Evolutionary conservation across 2,113 vertebrate species (phyloP).

Genomic region (Euleptes europaea): DNA sequence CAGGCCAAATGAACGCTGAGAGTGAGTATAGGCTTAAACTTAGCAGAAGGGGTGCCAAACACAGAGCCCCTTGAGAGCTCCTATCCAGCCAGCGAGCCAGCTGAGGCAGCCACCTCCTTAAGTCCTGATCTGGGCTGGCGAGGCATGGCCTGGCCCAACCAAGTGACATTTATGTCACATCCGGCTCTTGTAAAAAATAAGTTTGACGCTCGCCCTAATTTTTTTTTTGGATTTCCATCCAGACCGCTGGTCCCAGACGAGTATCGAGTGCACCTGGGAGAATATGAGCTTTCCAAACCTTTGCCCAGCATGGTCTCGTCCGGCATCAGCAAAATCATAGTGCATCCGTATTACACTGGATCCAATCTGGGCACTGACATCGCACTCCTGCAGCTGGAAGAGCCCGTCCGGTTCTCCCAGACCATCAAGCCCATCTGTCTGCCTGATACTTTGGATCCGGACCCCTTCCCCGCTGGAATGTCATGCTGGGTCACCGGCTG

Average conservation of each 20-base stretch:
- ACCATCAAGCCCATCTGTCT: constrained; percentile 34
- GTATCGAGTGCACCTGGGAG: constrained; percentile 16
- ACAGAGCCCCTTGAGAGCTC: too few relatives aligned
- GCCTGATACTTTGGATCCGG: background rate
- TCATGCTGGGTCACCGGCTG: constrained; percentile 51
- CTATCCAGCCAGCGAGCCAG: too few relatives aligned
- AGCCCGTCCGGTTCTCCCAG: background rate
- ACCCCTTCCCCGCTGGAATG: constrained; percentile 12
- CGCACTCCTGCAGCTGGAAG: constrained; percentile 29
- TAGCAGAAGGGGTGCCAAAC: too few relatives aligned
- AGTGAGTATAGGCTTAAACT: background rate
- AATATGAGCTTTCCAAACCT: constrained; percentile 27
- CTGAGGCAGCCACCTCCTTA: too few relatives aligned
- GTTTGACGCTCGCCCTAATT: too few relatives aligned
- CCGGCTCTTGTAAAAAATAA: too few relatives aligned
- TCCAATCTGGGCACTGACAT: constrained; percentile 29
- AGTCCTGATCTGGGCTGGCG: too few relatives aligned
- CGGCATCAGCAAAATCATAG: background rate
- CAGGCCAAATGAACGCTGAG: too few relatives aligned
- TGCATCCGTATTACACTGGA: constrained; percentile 12
- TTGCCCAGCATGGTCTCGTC: constrained; percentile 8
- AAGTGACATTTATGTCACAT: too few relatives aligned
- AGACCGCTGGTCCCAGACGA: background rate
- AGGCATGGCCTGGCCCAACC: too few relatives aligned
- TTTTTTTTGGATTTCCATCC: background rate